A percentile compares a stretch with the other conserved stretches of the same genome.
Conservation (phyloP, 2,113 vertebrate species). For the Elephas maximus region DNA sequence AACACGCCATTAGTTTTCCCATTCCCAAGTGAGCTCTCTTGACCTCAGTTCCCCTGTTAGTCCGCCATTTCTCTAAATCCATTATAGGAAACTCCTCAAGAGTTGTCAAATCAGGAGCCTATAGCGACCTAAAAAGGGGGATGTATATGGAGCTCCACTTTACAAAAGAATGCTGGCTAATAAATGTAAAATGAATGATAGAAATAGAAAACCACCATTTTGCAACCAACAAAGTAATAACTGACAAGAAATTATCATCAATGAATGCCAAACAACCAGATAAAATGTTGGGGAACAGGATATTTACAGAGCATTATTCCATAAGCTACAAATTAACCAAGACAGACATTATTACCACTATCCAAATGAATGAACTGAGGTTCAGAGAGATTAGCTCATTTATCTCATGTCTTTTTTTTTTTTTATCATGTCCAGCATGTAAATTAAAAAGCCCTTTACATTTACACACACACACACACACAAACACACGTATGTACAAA, state of each 20-base stretch:
- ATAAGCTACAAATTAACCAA: background rate
- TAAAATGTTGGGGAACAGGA: background rate
- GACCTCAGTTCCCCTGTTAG: background rate
- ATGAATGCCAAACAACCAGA: background rate
- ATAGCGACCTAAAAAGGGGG: background rate
- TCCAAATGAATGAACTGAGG: no score
- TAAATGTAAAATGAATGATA: background rate
- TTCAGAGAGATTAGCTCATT: background rate
- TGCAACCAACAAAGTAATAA: background rate
- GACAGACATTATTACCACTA: background rate
- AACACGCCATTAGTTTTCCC: background rate
- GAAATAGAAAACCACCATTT: background rate
- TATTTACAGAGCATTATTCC: background rate
- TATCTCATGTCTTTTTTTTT: background rate
- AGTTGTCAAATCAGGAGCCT: background rate
- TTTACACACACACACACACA: background rate
- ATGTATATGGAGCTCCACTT: background rate
- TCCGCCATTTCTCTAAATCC: background rate
- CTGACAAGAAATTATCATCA: background rate
- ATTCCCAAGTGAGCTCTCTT: constrained; percentile 31
- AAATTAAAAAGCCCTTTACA: background rate
- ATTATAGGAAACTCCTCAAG: background rate
- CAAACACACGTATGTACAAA: background rate
- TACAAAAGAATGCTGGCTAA: background rate
- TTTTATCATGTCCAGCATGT: background rate